Evolutionary conservation across 2,888 invertebrate genomes (phyloP), one percentile per base, ranked within the genome.

Genomic region (Ectobius pallidus): DNA sequence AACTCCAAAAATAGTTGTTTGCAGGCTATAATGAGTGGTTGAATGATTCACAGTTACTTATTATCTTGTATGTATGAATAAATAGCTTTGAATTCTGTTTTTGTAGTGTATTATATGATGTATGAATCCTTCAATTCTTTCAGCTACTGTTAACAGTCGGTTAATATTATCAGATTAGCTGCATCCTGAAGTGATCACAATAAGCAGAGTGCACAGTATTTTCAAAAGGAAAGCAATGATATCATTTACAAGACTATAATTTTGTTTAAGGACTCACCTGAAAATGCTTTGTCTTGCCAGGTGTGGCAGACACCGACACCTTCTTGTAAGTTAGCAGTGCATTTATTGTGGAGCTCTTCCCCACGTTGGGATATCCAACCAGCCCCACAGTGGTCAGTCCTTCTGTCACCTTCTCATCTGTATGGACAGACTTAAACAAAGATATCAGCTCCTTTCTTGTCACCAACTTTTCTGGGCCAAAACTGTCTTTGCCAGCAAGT

Each of bases 281-380:
- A 79, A 99, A 96, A 84, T 99, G 99, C 78, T 99, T 96, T 0
- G 99, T 99, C 87, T 99, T 97, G 3, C 99, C 99, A 0, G 99
- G 99, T 75, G 99, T 99, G 0, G 97, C 94, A 1, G 99, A 99
- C 0, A 99, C 99, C 0, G 97, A 95, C 0, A 86, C 86, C 79
- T 87, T 87, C 81, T 90, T 99, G 39, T 88, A 88, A 77, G 90
- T 90, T 84, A 99, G 87, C 62, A 99, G 83, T 20, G 96, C 89
- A 86, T 99, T 99, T 74, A 99, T 97, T 9, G 99, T 97, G 74
- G 99, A 99, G 83, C 98, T 99, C 84, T 99, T 99, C n/a, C 99
- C 99, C 1, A 99, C 99, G 87, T 99, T 99, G 0, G 99, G 99
- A 85, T 99, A 99, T 1, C 99, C 99, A 73, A 99, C 97, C 82